Evolutionary conservation across 2,113 vertebrate genomes (phyloP).

Genomic region (Pogonocichla stellata): DNA sequence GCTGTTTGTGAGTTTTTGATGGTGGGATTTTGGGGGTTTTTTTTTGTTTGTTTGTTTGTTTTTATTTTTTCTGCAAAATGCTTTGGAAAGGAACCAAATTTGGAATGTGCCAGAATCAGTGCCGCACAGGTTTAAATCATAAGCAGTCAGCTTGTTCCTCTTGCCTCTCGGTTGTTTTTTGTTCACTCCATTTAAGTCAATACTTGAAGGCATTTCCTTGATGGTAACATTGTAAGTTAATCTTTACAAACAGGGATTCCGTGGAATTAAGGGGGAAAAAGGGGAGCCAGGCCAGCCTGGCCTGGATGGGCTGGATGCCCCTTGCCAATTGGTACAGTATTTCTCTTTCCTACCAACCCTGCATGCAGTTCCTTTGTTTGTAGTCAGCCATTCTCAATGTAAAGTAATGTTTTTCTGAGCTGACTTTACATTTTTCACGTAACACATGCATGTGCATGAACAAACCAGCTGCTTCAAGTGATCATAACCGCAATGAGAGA

Average conservation of each 20-base stretch:
- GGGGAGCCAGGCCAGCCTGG: slow-evolving; percentile 99
- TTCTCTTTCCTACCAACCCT: slow-evolving; percentile 91
- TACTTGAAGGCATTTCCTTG: slow-evolving; percentile 67
- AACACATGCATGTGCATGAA: slow-evolving; percentile 77
- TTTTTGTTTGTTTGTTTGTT: not conserved
- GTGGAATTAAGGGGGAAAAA: slow-evolving; percentile 99
- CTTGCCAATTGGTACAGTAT: slow-evolving; percentile 99
- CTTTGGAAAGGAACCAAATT: not conserved
- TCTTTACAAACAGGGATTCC: slow-evolving; percentile 99
- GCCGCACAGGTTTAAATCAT: not conserved
- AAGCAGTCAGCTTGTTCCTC: slow-evolving; percentile 72
- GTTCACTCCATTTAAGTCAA: slow-evolving; percentile 65
- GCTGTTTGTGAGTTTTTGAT: not conserved
- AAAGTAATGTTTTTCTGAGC: slow-evolving; percentile 65
- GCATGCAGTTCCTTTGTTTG: slow-evolving; percentile 84
- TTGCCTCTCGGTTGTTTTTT: slow-evolving; percentile 51
- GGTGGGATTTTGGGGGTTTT: not conserved
- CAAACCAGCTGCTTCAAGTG: slow-evolving; percentile 37
- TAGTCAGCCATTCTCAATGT: slow-evolving; percentile 66
- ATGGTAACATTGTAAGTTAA: slow-evolving; percentile 96
- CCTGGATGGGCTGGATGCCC: slow-evolving; percentile 99
- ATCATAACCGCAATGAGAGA: not conserved
- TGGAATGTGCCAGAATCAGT: not conserved
- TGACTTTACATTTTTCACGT: slow-evolving; percentile 57
- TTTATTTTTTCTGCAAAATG: not conserved